phyloP scores from a whole-genome alignment of 2,113 vertebrate genomes.

The Strix aluco region DNA sequence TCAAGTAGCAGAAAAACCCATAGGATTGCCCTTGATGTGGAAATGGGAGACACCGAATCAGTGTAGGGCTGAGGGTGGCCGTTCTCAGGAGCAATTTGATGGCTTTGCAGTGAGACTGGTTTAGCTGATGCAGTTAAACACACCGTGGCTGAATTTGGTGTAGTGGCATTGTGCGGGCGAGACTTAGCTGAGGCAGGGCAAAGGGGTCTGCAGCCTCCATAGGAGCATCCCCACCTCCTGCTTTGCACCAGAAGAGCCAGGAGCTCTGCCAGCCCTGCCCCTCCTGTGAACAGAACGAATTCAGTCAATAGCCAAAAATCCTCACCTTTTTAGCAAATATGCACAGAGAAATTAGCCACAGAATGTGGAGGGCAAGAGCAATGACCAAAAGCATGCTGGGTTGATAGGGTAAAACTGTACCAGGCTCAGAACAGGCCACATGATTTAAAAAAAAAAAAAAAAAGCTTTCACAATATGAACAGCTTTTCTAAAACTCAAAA shows the following conservation, averaged over 20 bases:
- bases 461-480: not conserved
- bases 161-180: not conserved
- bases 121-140: not conserved
- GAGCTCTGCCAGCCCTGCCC: not conserved
- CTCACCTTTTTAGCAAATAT: not conserved
- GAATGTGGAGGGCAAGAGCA: not conserved
- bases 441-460: not conserved
- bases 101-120: not conserved
- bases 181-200: not conserved
- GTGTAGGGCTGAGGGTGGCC: not conserved
- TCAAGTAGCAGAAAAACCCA: not conserved
- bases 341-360: not conserved
- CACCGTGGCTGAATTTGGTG: not conserved
- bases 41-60: not conserved
- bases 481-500: not conserved
- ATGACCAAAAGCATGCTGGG: not conserved
- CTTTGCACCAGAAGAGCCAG: not conserved
- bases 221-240: not conserved
- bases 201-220: not conserved
- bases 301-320: not conserved
- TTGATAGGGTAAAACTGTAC: not conserved
- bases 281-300: not conserved
- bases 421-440: not conserved
- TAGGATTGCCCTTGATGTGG: not conserved
- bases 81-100: not conserved